Base-by-base conservation (phyloP, 2,113 vertebrate species). In the Scytalopus superciliaris region DNA sequence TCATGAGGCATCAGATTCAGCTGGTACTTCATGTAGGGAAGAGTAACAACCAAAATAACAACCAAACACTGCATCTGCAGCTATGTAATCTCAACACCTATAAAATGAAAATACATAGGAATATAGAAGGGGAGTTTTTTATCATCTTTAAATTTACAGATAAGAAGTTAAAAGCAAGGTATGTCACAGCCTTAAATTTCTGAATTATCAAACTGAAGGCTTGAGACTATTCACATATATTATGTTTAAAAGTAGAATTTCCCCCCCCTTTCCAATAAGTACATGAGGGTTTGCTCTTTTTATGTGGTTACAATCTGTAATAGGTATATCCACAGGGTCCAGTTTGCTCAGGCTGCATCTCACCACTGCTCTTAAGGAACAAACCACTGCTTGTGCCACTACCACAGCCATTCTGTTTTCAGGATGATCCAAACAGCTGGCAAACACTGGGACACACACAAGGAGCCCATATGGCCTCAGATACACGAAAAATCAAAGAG, bases 1-100 rank as follows among this genome's bases (percentile, higher is more conserved):
- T 88, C 82, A 96, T 4, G 3, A 86, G 68, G 73, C 68, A 93
- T 75, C 64, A 73, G 47, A 75, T 94, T 93, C 76, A 96, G 73
- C 30, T 81, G 66, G 30, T 91, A 49, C 66, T 84, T 92, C 8
- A 12, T n/a, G 77, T 1, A 53, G 44, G 37, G 77, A 85, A 80
- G 45, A 73, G 35, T 21, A 96, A 70, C 49, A 92, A 73, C 40
- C 70, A 92, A 95, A 90, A 78, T 24, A 44, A 68, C 87, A 82
- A 19, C 35, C 59, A 76, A 86, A 33, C 8, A 39, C 44, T 63
- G 66, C 24, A 66, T 72, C 79, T 80, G 72, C 64, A 90, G 79
- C 83, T 78, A 19, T 31, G 57, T 39, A 31, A 19, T 53, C 88
- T 12, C n/a, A 86, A 93, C 88, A 69, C 10, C n/a, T 56, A 66